These are phyloP conservation scores for Bergia puertoricense DNA, from an alignment of 92 coral and sea anemone species.

Conservation along the genomic window DNA sequence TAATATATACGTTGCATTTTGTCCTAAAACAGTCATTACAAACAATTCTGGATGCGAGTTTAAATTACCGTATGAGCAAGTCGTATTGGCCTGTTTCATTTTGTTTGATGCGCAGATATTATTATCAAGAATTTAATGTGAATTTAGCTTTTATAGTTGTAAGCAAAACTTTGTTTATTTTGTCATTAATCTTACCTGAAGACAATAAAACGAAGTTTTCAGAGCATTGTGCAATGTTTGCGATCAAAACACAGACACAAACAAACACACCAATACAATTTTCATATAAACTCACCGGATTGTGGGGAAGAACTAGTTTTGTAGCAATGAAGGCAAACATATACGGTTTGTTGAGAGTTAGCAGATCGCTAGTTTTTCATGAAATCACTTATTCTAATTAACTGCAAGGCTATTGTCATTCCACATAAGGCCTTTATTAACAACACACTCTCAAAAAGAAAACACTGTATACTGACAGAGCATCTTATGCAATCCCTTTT, in stretches of 20 bases:
- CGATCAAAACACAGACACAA: not conserved
- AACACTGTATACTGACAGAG: not conserved
- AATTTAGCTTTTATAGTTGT: not conserved
- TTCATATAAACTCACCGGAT: not conserved
- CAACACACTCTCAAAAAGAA: not conserved
- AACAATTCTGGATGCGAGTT: too few species aligned
- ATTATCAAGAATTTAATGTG: not conserved
- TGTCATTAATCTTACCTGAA: not conserved
- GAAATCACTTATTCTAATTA: not conserved
- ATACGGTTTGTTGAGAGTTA: not conserved
- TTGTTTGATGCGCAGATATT: too few species aligned
- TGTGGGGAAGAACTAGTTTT: not conserved
- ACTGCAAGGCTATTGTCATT: slow-evolving; percentile 2
- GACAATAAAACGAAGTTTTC: not conserved
- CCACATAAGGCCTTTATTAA: not conserved
- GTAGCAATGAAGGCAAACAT: not conserved
- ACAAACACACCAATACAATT: not conserved
- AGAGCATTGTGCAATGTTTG: not conserved
- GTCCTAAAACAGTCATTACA: too few species aligned
- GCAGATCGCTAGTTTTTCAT: not conserved
- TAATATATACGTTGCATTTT: not conserved
- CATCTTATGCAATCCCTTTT: not conserved
- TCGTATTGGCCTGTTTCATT: too few species aligned
- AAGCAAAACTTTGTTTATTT: not conserved
- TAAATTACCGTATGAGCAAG: too few species aligned